Evolutionary conservation across 2,888 invertebrate genomes (phyloP).

Genomic region (Noctuana brunneofusca): DNA sequence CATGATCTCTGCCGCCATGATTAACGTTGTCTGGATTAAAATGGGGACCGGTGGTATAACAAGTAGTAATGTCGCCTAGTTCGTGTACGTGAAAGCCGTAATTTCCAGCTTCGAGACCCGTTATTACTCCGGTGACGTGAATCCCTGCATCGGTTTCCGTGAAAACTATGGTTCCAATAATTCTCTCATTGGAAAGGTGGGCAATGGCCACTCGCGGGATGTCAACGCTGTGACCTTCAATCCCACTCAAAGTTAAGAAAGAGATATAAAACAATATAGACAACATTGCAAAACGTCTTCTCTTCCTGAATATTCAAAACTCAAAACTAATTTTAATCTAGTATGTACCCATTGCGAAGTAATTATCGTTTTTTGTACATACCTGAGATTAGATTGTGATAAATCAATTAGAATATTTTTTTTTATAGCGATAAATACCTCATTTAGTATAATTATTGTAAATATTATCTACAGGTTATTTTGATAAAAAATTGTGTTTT

Average conservation of each 20-base stretch:
- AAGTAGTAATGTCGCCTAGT: conserved; percentile 79
- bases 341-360: too few relatives aligned
- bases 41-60: conserved; percentile 84
- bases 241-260: not conserved
- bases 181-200: conserved; percentile 47
- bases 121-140: conserved; percentile 73
- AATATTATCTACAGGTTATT: too few relatives aligned
- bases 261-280: not conserved
- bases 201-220: conserved; percentile 55
- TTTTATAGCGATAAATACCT: too few relatives aligned
- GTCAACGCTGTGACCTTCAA: conserved; percentile 1
- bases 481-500: too few relatives aligned
- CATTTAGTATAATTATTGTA: too few relatives aligned
- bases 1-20: conserved; percentile 85
- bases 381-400: not conserved
- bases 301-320: not conserved
- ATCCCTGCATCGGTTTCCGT: conserved; percentile 75
- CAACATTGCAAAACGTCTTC: not conserved
- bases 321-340: not conserved
- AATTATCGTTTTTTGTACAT: not conserved
- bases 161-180: conserved; percentile 63
- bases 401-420: not conserved
- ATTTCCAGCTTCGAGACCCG: conserved; percentile 75
- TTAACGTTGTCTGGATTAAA: conserved; percentile 85
- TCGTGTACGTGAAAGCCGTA: conserved; percentile 87